Conservation (phyloP, 2,797 vertebrate species). For the Neoniphon sammara region DNA sequence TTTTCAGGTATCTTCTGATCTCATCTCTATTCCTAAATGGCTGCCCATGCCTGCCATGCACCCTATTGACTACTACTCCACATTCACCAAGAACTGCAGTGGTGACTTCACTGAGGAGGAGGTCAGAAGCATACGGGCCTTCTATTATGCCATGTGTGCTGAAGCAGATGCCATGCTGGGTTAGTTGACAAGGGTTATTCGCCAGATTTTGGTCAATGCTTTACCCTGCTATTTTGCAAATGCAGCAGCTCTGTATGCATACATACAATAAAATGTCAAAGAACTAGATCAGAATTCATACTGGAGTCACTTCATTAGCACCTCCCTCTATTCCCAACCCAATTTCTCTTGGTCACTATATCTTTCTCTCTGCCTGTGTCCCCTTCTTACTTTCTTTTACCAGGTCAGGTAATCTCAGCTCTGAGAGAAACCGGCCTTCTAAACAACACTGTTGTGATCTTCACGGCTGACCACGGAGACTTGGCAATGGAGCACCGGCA, state of each 20-base stretch:
- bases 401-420: constrained; percentile 90
- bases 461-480: constrained; percentile 95
- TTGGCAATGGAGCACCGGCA: constrained; percentile 98
- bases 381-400: constrained; percentile 11
- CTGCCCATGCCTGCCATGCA: constrained; percentile 88
- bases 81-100: constrained; percentile 95
- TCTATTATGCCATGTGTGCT: constrained; percentile 98
- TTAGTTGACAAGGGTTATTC: constrained; percentile 65
- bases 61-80: constrained; percentile 93
- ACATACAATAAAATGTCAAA: too few species aligned
- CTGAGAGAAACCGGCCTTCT: constrained; percentile 85
- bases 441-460: constrained; percentile 87
- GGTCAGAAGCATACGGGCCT: constrained; percentile 88
- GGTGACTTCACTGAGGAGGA: constrained; percentile 88
- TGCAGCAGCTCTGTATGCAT: too few species aligned
- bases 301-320: too few species aligned
- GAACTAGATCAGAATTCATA: too few species aligned
- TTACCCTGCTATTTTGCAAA: background rate
- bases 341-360: background rate
- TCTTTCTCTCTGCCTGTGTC: background rate
- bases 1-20: constrained; percentile 85
- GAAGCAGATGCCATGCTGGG: constrained; percentile 96
- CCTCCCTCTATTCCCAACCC: background rate
- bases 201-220: background rate
- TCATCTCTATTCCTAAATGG: constrained; percentile 92